Percentiles rank a stretch among this genome's conserved stretches.
phyloP scores from a whole-genome alignment of 2,888 invertebrate species.

The Drosophila ochracea region DNA sequence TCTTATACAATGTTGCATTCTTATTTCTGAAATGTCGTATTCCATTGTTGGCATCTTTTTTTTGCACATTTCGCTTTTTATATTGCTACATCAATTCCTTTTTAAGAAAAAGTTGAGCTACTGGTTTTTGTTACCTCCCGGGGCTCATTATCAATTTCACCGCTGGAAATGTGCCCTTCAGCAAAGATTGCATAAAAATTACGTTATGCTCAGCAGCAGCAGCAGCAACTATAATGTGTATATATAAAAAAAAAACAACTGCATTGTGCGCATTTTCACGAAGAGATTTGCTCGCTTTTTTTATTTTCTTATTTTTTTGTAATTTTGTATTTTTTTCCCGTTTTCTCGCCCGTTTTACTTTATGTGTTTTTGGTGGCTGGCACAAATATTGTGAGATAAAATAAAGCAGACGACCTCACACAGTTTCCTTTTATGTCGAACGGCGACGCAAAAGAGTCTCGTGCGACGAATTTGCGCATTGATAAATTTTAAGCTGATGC shows the following conservation, averaged over 20 bases:
- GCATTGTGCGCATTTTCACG: constrained; percentile 50
- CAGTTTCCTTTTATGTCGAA: constrained; percentile 72
- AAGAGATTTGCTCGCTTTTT: constrained; percentile 11
- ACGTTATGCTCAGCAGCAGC: constrained; percentile 40
- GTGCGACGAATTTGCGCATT: constrained; percentile 64
- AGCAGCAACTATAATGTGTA: constrained; percentile 3
- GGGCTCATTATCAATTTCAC: constrained; percentile 72
- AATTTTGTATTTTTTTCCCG: not conserved
- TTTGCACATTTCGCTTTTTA: constrained; percentile 27
- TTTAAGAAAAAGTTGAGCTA: constrained; percentile 20
- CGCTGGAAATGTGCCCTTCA: constrained; percentile 41
- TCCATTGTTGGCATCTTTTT: not conserved
- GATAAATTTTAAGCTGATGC: constrained; percentile 74
- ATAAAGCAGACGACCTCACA: constrained; percentile 77
- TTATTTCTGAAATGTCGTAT: not conserved
- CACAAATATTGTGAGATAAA: constrained; percentile 65
- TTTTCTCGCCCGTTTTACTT: constrained; percentile 2
- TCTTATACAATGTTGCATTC: not conserved
- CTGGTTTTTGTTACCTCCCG: constrained; percentile 21
- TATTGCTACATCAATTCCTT: constrained; percentile 25
- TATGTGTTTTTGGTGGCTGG: constrained; percentile 59
- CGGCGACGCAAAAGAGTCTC: constrained; percentile 74
- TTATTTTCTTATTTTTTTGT: constrained; percentile 1
- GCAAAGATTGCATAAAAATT: constrained; percentile 66
- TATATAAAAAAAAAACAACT: constrained; percentile 13